Evolutionary conservation across 1,140 invertebrate species (phyloP).

Genomic region (Cherax destructor): DNA sequence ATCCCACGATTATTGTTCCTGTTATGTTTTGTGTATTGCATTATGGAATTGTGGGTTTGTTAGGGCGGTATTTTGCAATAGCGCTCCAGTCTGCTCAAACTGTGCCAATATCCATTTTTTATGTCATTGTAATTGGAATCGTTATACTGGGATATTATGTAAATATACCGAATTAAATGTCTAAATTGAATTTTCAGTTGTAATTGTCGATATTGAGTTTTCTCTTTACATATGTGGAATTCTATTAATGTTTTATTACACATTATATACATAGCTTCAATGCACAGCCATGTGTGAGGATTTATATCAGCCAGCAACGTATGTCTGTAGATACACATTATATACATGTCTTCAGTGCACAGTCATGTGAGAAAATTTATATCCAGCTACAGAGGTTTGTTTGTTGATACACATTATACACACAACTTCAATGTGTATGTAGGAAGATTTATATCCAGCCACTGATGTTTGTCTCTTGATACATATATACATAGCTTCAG

Average conservation of each 20-base stretch:
- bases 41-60: not conserved
- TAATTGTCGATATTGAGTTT: not conserved
- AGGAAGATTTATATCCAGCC: too few species aligned
- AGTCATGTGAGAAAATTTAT: too few species aligned
- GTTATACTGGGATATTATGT: not conserved
- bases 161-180: not conserved
- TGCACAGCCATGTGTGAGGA: too few species aligned
- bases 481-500: too few species aligned
- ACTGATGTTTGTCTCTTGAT: too few species aligned
- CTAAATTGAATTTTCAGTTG: not conserved
- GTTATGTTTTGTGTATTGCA: not conserved
- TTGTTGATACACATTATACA: too few species aligned
- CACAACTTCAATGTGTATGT: too few species aligned
- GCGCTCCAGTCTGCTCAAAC: not conserved
- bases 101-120: not conserved
- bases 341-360: too few species aligned
- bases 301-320: not conserved
- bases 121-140: slow-evolving; percentile 8
- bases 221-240: not conserved
- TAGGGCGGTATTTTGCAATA: not conserved
- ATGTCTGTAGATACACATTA: too few species aligned
- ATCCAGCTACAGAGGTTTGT: not conserved
- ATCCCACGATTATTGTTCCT: not conserved
- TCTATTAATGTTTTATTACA: not conserved
- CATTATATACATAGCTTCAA: too few species aligned